Evolutionary conservation across 2,113 vertebrate species (phyloP).

Genomic region (Marcusenius ussheri): DNA sequence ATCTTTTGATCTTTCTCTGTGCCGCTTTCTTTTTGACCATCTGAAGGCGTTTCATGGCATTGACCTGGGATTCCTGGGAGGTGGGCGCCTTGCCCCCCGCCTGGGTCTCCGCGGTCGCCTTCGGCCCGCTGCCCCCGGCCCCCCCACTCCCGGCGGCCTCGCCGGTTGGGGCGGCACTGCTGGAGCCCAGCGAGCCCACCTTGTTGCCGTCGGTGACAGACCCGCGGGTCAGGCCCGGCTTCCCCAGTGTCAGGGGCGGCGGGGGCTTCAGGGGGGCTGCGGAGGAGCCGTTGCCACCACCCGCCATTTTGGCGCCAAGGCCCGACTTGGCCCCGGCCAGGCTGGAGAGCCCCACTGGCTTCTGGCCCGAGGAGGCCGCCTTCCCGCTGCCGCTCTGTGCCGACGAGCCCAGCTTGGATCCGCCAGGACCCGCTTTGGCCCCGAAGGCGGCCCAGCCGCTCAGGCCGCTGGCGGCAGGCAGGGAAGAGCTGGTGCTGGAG

Average conservation of each 20-base stretch:
- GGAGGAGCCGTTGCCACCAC: constrained; percentile 50
- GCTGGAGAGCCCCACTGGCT: constrained; percentile 78
- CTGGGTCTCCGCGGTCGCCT: constrained; percentile 50
- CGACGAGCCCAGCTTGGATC: constrained; percentile 72
- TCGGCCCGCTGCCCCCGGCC: constrained; percentile 50
- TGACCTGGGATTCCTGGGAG: constrained; percentile 92
- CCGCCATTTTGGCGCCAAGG: constrained; percentile 66
- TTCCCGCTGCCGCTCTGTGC: constrained; percentile 66
- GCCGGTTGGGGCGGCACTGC: constrained; percentile 52
- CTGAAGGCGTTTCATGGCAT: constrained; percentile 92
- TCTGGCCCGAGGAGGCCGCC: constrained; percentile 67
- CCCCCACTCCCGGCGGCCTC: constrained; percentile 56
- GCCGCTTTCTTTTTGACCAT: constrained; percentile 98
- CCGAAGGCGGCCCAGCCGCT: constrained; percentile 95
- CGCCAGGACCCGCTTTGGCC: constrained; percentile 76
- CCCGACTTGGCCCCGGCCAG: constrained; percentile 72
- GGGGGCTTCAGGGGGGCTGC: constrained; percentile 71
- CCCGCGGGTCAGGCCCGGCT: constrained; percentile 84
- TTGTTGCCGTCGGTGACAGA: constrained; percentile 82
- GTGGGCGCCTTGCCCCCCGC: constrained; percentile 77
- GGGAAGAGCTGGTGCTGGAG: constrained; percentile 63
- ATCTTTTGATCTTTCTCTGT: constrained; percentile 93
- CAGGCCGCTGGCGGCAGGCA: constrained; percentile 76
- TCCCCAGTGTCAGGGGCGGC: constrained; percentile 83
- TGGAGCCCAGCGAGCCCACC: constrained; percentile 60